Evolutionary conservation across 2,888 invertebrate genomes (phyloP).

Genomic region (Andrena fulva): DNA sequence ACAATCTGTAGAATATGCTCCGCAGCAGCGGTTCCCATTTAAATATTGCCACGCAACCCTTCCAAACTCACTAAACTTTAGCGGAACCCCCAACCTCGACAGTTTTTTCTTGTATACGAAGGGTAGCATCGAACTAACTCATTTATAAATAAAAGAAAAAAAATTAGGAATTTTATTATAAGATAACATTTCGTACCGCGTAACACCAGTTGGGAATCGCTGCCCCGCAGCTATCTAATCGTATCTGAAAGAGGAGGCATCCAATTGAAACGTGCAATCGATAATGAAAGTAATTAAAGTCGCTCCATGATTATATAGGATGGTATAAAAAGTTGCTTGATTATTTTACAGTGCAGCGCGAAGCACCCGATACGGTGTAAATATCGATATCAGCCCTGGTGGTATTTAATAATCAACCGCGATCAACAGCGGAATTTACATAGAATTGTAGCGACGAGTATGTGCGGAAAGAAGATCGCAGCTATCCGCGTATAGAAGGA

Average conservation of each 20-base stretch:
- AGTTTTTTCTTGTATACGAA: too few relatives aligned
- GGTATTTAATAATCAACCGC: conserved; percentile 43
- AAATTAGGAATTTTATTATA: too few relatives aligned
- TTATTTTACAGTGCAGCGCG: not conserved
- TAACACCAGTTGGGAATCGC: too few relatives aligned
- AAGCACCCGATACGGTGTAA: not conserved
- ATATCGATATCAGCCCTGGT: conserved; percentile 10
- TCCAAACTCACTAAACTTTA: too few relatives aligned
- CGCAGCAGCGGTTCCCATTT: too few relatives aligned
- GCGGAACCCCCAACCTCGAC: too few relatives aligned
- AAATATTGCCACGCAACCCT: too few relatives aligned
- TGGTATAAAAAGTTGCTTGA: not conserved
- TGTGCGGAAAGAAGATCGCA: conserved; percentile 59
- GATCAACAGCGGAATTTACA: conserved; percentile 49
- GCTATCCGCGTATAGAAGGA: conserved; percentile 60
- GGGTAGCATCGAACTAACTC: too few relatives aligned
- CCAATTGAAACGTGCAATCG: not conserved
- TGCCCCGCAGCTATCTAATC: not conserved
- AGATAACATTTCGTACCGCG: too few relatives aligned
- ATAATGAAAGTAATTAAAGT: conserved; percentile 1
- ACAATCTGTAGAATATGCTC: too few relatives aligned
- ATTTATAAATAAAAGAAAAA: too few relatives aligned
- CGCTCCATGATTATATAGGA: not conserved
- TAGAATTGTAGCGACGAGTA: conserved; percentile 50
- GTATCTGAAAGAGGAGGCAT: too few relatives aligned